phyloP scores from a whole-genome alignment of 1,140 invertebrate genomes.

The Adoxophyes honmai region DNA sequence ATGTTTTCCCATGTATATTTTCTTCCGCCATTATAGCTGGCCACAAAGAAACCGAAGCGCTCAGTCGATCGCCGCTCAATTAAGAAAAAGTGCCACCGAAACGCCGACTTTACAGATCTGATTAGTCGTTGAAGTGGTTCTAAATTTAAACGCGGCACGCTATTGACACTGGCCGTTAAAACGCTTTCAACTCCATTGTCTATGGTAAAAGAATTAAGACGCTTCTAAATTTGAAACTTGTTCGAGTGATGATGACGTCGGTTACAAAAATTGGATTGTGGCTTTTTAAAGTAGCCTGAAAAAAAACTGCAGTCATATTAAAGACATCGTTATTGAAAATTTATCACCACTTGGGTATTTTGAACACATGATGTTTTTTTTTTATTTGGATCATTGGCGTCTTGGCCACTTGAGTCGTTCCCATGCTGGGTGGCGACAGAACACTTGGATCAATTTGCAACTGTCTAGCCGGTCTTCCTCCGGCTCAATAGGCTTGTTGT shows the following conservation, averaged over 20 bases:
- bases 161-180: conserved; percentile 60
- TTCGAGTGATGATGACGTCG: neutral
- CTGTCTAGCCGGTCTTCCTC: conserved; percentile 62
- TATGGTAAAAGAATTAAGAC: conserved; percentile 62
- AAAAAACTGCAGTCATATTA: conserved; percentile 9
- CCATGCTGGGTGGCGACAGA: conserved; percentile 73
- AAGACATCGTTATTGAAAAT: conserved; percentile 14
- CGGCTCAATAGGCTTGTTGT: conserved; percentile 35
- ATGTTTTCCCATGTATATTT: conserved; percentile 66
- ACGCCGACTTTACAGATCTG: conserved; percentile 68
- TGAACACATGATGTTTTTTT: conserved; percentile 32
- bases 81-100: conserved; percentile 45
- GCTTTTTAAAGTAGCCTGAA: neutral
- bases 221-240: conserved; percentile 16
- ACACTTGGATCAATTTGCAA: conserved; percentile 69
- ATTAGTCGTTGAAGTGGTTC: conserved; percentile 68
- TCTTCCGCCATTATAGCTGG: conserved; percentile 34
- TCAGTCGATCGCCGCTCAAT: conserved; percentile 39
- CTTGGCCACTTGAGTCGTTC: conserved; percentile 58
- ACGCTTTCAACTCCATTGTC: conserved; percentile 65
- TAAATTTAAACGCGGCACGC: conserved; percentile 55
- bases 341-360: conserved; percentile 11
- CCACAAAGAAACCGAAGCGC: conserved; percentile 55
- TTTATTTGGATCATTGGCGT: conserved; percentile 27
- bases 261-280: neutral